phyloP scores from a whole-genome alignment of 1,140 invertebrate species.

The Nephila pilipes region DNA sequence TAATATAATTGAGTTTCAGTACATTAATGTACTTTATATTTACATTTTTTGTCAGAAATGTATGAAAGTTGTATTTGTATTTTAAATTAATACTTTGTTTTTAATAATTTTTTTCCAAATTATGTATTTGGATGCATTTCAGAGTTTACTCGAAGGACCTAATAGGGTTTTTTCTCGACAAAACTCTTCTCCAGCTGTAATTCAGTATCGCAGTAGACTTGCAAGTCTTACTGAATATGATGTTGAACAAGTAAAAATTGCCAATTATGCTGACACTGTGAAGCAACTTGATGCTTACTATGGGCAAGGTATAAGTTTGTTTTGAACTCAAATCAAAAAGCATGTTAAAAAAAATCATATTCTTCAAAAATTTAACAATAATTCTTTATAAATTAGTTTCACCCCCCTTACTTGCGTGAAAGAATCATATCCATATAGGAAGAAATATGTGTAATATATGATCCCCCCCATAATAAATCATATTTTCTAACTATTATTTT shows the following conservation, averaged over 20 bases:
- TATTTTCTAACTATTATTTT: too few species aligned
- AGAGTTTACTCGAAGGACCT: slow-evolving; percentile 71
- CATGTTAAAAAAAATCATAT: neutral
- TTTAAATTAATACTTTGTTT: too few species aligned
- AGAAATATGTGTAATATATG: too few species aligned
- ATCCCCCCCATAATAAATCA: too few species aligned
- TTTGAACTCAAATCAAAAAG: neutral
- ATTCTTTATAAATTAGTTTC: too few species aligned
- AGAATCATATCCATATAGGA: too few species aligned
- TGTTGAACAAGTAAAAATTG: slow-evolving; percentile 77
- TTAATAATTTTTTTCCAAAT: too few species aligned
- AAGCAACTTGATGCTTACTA: slow-evolving; percentile 94
- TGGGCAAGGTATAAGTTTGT: slow-evolving; percentile 88
- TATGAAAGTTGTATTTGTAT: too few species aligned
- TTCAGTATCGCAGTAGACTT: slow-evolving; percentile 66
- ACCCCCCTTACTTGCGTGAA: too few species aligned
- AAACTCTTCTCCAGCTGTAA: slow-evolving; percentile 49
- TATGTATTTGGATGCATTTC: neutral
- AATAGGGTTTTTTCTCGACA: neutral
- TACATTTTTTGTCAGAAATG: too few species aligned
- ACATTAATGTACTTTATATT: too few species aligned
- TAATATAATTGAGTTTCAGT: too few species aligned
- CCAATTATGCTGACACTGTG: slow-evolving; percentile 94
- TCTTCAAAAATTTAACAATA: neutral
- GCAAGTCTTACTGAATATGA: slow-evolving; percentile 75